phyloP scores from a whole-genome alignment of 23 tunicate genomes.

The Styela clava region DNA sequence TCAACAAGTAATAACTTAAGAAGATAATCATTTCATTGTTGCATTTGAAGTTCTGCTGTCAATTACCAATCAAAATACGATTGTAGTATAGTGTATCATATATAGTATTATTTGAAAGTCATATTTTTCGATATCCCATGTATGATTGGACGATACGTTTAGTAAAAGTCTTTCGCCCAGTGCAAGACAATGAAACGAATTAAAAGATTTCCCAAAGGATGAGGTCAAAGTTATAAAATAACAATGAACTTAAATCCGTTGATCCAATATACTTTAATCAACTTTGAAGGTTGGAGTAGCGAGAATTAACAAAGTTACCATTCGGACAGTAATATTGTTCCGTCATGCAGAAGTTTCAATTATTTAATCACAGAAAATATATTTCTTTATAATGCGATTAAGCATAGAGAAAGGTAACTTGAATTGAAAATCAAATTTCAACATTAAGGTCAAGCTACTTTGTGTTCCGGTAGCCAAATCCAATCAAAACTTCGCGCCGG shows the following conservation, averaged over 20 bases:
- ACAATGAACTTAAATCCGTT: background rate
- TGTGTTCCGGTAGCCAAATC: background rate
- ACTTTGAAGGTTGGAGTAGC: background rate
- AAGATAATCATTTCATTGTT: too few relatives aligned
- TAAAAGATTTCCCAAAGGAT: background rate
- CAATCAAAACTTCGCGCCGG: background rate
- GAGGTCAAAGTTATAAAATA: background rate
- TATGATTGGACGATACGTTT: background rate
- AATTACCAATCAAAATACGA: too few relatives aligned
- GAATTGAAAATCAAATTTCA: background rate
- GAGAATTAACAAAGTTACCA: background rate
- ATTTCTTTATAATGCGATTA: background rate
- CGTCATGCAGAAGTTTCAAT: constrained; percentile 13
- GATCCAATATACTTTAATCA: background rate
- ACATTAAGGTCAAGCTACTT: background rate
- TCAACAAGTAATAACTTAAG: too few relatives aligned
- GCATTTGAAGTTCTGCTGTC: too few relatives aligned
- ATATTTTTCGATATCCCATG: background rate
- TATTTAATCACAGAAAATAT: background rate
- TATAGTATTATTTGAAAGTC: too few relatives aligned
- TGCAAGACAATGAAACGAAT: background rate
- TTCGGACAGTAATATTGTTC: background rate
- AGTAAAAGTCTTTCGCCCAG: background rate
- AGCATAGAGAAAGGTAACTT: background rate
- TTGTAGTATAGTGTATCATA: too few relatives aligned